Evolutionary conservation across 2,113 vertebrate species (phyloP).

Genomic region (Amphiprion ocellaris): DNA sequence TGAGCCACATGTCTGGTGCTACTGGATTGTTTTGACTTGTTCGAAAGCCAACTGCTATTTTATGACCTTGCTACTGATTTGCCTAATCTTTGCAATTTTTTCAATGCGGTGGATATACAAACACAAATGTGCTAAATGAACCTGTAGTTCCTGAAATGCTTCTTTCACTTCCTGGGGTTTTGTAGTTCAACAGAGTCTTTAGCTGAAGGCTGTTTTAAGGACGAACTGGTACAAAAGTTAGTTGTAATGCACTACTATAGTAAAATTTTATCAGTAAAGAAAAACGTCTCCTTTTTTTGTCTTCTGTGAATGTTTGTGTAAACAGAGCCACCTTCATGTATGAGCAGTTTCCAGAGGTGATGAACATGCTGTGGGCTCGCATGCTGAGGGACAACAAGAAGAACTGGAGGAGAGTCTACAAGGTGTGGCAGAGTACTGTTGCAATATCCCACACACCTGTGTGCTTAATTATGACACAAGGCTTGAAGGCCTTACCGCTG

Average conservation of each 20-base stretch:
- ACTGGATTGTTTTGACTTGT: too few relatives aligned
- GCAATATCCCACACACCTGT: slow-evolving; percentile 12
- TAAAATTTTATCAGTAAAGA: not conserved
- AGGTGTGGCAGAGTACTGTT: slow-evolving; percentile 84
- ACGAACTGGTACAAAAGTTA: not conserved
- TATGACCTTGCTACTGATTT: not conserved
- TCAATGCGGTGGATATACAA: not conserved
- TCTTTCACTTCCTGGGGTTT: not conserved
- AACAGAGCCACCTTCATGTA: slow-evolving; percentile 97
- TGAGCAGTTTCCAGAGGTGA: slow-evolving; percentile 98
- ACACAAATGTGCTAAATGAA: not conserved
- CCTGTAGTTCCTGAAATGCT: not conserved
- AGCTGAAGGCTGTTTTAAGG: not conserved
- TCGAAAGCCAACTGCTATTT: too few relatives aligned
- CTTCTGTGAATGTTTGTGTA: slow-evolving; percentile 16
- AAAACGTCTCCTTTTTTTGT: not conserved
- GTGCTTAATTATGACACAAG: slow-evolving; percentile 8
- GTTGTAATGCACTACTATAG: not conserved
- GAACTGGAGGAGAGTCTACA: slow-evolving; percentile 99
- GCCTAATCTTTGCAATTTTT: not conserved
- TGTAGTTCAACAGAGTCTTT: not conserved
- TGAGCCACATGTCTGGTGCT: too few relatives aligned
- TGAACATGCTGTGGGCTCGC: slow-evolving; percentile 98
- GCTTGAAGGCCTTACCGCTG: not conserved
- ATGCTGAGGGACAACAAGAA: slow-evolving; percentile 99